Evolutionary conservation across 2,888 invertebrate genomes (phyloP), one percentile per base, ranked within the genome.

Genomic region (Apamea anceps): DNA sequence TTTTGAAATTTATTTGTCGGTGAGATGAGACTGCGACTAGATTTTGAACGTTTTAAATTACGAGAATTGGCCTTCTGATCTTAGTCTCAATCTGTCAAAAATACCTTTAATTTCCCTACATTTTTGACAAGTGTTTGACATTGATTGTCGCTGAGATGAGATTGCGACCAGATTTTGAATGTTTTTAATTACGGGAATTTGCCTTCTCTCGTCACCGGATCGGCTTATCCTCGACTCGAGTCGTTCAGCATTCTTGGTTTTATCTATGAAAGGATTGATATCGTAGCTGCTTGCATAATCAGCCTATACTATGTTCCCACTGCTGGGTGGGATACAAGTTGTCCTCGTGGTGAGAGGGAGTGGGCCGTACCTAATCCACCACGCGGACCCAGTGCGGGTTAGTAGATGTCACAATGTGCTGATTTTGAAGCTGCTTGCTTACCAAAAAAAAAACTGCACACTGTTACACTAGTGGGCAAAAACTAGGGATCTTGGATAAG

Each of bases 401-500:
- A 1, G 18, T 32, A 32, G 32, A 63, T 32, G 32, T 63, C 32
- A 32, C 28, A 15, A 18, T 18, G 32, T 21, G 8, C 10, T 21
- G 4, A 4, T 32, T 63, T 32, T 63, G 32, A 28, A 67, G n/a
- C 15, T n/a, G 8, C 37, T 66, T 42, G n/a, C 7, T 48, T 68
- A 48, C 28, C 28, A 28, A 28, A 28, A 32, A 32, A 42, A 45
- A 45, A 8, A 12, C 12, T 25, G 21, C 2, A 37, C 12, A 65
- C 12, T 1, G 0, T 1, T 21, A 21, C 4, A 10, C 0, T 12
- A 5, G 21, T 65, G 32, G 37, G 5, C 21, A 65, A 37, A 21
- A 37, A 65, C 5, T 37, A 12, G 0, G 21, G 65, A 65, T 65
- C 5, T 65, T 65, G 21, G 32, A 12, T 37, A 37, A 25, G 12